Conservation (phyloP, 2,888 invertebrate species). For the Sisyra nigra region DNA sequence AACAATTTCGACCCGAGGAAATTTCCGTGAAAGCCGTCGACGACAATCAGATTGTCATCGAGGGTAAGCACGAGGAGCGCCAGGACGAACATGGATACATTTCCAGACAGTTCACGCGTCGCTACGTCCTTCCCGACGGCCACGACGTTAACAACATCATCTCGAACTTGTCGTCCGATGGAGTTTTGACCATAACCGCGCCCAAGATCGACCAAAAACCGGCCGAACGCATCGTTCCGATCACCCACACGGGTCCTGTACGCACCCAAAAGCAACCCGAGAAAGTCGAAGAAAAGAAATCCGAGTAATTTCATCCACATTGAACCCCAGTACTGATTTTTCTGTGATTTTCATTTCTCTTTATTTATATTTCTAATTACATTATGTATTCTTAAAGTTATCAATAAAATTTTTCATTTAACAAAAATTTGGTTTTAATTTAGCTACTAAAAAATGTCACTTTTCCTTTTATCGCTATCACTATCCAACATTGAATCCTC, state of each 20-base stretch:
- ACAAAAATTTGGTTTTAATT: too few relatives aligned
- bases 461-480: too few relatives aligned
- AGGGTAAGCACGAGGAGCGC: constrained; percentile 60
- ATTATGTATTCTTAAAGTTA: too few relatives aligned
- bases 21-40: constrained; percentile 60
- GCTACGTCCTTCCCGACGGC: constrained; percentile 29
- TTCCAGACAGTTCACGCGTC: constrained; percentile 53
- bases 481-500: too few relatives aligned
- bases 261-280: constrained; percentile 42
- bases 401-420: too few relatives aligned
- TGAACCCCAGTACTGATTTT: too few relatives aligned
- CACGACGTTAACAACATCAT: constrained; percentile 27
- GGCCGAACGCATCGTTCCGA: constrained; percentile 4
- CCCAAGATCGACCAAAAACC: constrained; percentile 22
- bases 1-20: constrained; percentile 65
- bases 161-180: constrained; percentile 30
- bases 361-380: too few relatives aligned
- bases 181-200: constrained; percentile 29
- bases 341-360: too few relatives aligned
- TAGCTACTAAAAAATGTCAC: too few relatives aligned
- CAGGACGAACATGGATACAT: constrained; percentile 57
- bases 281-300: too few relatives aligned
- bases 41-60: constrained; percentile 37
- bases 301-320: too few relatives aligned
- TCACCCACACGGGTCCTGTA: constrained; percentile 16